Conservation (phyloP, 2,797 vertebrate genomes). For the Tenualosa ilisha region DNA sequence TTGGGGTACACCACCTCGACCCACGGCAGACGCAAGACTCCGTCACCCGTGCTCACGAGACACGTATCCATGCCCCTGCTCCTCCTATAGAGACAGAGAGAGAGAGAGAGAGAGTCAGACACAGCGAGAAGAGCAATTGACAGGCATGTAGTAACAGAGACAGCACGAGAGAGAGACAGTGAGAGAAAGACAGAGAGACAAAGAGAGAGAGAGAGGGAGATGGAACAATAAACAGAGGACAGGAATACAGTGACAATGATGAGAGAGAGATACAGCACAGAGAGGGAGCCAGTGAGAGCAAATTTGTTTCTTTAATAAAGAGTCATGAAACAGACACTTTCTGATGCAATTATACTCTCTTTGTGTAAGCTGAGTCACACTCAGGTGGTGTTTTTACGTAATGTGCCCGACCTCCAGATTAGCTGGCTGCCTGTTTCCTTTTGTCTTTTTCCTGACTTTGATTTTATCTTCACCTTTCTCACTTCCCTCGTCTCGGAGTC, state of each 20-base stretch:
- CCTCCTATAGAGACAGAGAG: slow-evolving; percentile 52
- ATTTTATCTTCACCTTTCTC: slow-evolving; percentile 17
- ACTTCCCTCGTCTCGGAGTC: background rate
- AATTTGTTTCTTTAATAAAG: background rate
- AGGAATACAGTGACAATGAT: background rate
- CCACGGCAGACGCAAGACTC: slow-evolving; percentile 84
- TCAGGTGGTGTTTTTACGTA: background rate
- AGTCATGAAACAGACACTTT: background rate
- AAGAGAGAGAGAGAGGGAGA: background rate
- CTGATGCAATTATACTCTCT: background rate
- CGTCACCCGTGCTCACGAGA: slow-evolving; percentile 84
- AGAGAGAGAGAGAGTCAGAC: slow-evolving; percentile 2
- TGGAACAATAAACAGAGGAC: too few species aligned
- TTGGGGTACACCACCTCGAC: slow-evolving; percentile 89
- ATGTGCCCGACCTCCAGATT: slow-evolving; percentile 5
- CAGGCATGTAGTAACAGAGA: too few species aligned
- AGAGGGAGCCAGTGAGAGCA: background rate
- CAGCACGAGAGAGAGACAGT: too few species aligned
- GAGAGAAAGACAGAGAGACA: background rate
- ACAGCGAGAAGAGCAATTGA: background rate
- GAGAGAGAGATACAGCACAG: background rate
- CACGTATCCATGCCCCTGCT: slow-evolving; percentile 80
- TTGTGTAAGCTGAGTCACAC: background rate
- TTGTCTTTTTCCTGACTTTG: slow-evolving; percentile 16
- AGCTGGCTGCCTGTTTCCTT: background rate